phyloP scores from a whole-genome alignment of 1,140 invertebrate genomes.

The Drosophila sproati region DNA sequence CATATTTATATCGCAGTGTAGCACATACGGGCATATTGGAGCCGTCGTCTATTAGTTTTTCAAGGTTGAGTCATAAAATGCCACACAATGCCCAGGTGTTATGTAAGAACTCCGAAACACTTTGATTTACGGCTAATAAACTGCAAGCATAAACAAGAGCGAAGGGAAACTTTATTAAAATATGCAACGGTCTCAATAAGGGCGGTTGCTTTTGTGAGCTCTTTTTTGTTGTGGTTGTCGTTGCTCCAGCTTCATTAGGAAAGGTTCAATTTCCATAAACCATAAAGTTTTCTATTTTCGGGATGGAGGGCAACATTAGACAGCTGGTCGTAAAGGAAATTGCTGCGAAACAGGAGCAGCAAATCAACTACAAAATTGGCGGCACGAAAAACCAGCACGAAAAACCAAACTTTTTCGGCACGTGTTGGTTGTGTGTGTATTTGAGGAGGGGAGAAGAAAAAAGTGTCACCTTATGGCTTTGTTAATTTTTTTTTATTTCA shows the following conservation, averaged over 20 bases:
- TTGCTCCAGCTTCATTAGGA: conserved; percentile 66
- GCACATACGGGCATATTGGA: background rate
- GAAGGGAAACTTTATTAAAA: conserved; percentile 74
- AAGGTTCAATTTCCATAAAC: conserved; percentile 79
- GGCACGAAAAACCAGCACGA: conserved; percentile 16
- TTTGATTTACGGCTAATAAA: conserved; percentile 76
- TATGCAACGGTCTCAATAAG: conserved; percentile 60
- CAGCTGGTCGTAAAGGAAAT: conserved; percentile 66
- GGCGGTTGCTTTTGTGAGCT: conserved; percentile 19
- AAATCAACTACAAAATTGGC: conserved; percentile 64
- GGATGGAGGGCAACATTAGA: conserved; percentile 41
- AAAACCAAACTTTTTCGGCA: conserved; percentile 57
- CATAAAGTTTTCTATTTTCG: conserved; percentile 56
- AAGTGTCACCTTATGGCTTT: conserved; percentile 60
- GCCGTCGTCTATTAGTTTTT: conserved; percentile 17
- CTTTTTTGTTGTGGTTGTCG: conserved; percentile 21
- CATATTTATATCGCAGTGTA: background rate
- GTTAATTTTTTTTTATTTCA: conserved; percentile 47
- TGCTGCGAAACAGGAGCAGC: conserved; percentile 42
- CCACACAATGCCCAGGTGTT: conserved; percentile 67
- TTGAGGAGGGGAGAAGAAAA: conserved; percentile 43
- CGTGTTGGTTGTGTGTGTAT: conserved; percentile 27
- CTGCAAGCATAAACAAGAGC: conserved; percentile 66
- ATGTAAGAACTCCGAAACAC: conserved; percentile 32
- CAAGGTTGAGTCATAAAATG: conserved; percentile 60